Conservation (phyloP, 2,888 invertebrate genomes). For the Platerodrilus igneus region DNA sequence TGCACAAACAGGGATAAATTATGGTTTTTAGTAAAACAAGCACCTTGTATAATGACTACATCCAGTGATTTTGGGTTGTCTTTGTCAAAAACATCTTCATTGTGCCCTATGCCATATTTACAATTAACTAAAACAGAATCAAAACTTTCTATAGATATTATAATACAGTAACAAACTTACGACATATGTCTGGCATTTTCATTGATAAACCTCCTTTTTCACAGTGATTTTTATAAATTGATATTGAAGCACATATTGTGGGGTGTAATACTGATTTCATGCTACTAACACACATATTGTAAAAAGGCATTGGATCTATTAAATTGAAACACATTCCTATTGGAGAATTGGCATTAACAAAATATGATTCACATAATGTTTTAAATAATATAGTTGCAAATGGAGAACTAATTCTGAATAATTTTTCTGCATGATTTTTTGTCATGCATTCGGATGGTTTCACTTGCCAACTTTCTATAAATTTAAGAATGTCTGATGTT, state of each 20-base stretch:
- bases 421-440: constrained; percentile 8
- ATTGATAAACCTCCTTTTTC: constrained; percentile 61
- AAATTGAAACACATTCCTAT: constrained; percentile 60
- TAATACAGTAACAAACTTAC: constrained; percentile 49
- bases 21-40: constrained; percentile 65
- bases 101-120: constrained; percentile 18
- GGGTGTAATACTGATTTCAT: constrained; percentile 39
- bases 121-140: constrained; percentile 26
- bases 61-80: constrained; percentile 66
- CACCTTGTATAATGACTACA: constrained; percentile 79
- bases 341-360: constrained; percentile 58
- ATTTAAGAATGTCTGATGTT: constrained; percentile 45
- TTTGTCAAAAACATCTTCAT: constrained; percentile 64
- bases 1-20: constrained; percentile 61
- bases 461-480: constrained; percentile 56
- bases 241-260: constrained; percentile 66
- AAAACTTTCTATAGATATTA: background rate
- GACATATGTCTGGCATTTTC: constrained; percentile 68
- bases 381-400: constrained; percentile 27
- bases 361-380: constrained; percentile 57
- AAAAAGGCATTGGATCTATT: constrained; percentile 58
- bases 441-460: constrained; percentile 11
- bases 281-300: constrained; percentile 54
- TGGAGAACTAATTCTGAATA: constrained; percentile 9
- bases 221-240: constrained; percentile 73